Conservation (phyloP, 1,140 invertebrate genomes). For the Globodera rostochiensis region DNA sequence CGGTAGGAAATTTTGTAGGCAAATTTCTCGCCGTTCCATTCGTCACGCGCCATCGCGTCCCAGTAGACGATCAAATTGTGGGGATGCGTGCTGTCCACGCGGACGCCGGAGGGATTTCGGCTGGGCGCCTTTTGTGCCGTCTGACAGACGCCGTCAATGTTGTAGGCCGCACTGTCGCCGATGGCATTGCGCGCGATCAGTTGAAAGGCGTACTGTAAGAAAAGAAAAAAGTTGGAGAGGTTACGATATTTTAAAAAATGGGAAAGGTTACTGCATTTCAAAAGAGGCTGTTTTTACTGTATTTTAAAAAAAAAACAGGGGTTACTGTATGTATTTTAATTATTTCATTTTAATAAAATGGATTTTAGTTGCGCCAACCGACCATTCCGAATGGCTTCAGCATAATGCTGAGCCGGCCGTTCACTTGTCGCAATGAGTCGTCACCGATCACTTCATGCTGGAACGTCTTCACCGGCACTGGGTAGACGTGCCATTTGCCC, state of each 20-base stretch:
- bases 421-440: slow-evolving; percentile 35
- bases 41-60: slow-evolving; percentile 61
- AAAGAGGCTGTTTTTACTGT: too few species aligned
- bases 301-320: too few species aligned
- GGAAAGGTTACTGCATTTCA: too few species aligned
- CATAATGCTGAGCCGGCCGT: slow-evolving; percentile 47
- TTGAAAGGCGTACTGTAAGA: slow-evolving; percentile 83
- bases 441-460: slow-evolving; percentile 52
- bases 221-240: too few species aligned
- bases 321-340: too few species aligned
- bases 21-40: slow-evolving; percentile 65
- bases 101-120: slow-evolving; percentile 92
- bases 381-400: slow-evolving; percentile 62
- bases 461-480: slow-evolving; percentile 54
- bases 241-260: too few species aligned
- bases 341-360: too few species aligned
- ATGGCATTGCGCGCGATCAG: slow-evolving; percentile 91
- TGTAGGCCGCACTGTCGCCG: slow-evolving; percentile 80
- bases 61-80: slow-evolving; percentile 90
- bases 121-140: slow-evolving; percentile 83
- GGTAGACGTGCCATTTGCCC: slow-evolving; percentile 56
- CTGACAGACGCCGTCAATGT: slow-evolving; percentile 75
- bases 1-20: slow-evolving; percentile 55
- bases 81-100: slow-evolving; percentile 82
- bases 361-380: neutral